Conservation (phyloP, 2,888 invertebrate species). For the Caenorhabditis sp. region DNA sequence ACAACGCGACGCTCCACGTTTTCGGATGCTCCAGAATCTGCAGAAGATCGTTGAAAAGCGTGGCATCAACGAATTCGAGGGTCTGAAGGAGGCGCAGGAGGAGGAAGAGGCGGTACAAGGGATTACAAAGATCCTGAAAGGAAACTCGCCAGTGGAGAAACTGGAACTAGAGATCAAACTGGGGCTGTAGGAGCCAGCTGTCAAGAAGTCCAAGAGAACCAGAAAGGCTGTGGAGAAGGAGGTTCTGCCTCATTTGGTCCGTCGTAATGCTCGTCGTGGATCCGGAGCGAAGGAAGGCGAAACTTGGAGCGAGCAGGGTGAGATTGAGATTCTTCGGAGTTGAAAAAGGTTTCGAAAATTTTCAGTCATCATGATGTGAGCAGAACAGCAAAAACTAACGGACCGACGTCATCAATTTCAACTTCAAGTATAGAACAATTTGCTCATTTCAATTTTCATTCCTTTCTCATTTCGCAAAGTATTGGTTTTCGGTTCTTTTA, state of each 20-base stretch:
- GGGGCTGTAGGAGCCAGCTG: not conserved
- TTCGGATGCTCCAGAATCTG: not conserved
- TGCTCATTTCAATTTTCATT: too few species aligned
- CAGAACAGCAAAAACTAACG: too few species aligned
- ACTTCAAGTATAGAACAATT: too few species aligned
- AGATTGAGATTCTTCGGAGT: too few species aligned
- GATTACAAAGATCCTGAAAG: not conserved
- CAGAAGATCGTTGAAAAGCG: not conserved
- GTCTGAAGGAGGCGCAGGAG: not conserved
- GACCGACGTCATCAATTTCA: too few species aligned
- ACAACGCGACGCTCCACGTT: constrained; percentile 18
- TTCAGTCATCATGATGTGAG: too few species aligned
- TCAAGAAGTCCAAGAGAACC: not conserved
- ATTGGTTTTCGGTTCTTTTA: too few species aligned
- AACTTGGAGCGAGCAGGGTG: constrained; percentile 29
- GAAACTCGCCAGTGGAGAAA: not conserved
- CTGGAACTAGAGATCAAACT: not conserved
- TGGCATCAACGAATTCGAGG: constrained; percentile 2
- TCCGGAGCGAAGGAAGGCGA: not conserved
- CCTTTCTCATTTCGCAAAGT: too few species aligned
- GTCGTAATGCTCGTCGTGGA: constrained; percentile 44
- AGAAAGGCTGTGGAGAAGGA: not conserved
- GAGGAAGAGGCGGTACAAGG: not conserved
- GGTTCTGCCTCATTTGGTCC: constrained; percentile 30
- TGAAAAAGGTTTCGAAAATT: too few species aligned